phyloP scores from a whole-genome alignment of 2,888 invertebrate genomes.

The Lepas anatifera region DNA sequence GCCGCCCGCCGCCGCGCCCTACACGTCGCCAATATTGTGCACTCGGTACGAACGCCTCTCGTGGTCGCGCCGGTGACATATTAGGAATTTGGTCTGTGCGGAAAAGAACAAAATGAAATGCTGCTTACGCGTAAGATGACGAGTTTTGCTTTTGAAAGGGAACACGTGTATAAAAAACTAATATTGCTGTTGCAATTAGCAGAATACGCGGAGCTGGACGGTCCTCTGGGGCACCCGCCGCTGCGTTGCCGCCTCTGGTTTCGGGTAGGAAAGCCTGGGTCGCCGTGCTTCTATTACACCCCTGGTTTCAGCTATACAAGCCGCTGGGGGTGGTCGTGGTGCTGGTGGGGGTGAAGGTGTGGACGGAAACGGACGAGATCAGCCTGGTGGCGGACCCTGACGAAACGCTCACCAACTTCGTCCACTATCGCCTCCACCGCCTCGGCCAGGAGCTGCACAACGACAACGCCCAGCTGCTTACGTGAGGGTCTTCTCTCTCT shows the following conservation, averaged over 20 bases:
- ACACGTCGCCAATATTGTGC: constrained; percentile 89
- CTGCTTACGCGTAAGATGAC: no score
- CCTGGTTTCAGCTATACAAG: constrained; percentile 61
- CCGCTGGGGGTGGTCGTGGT: constrained; percentile 93
- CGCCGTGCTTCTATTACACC: no score
- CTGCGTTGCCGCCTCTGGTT: no score
- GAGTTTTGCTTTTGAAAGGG: no score
- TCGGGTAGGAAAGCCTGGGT: no score
- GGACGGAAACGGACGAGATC: constrained; percentile 81
- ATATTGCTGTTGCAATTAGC: no score
- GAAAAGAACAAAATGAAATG: no score
- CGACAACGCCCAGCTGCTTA: constrained; percentile 91
- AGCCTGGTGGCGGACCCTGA: constrained; percentile 69
- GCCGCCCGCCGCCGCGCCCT: constrained; percentile 73
- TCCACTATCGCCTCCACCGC: constrained; percentile 68
- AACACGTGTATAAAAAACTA: no score
- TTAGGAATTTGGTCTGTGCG: no score
- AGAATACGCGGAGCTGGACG: no score
- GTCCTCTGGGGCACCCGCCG: not conserved
- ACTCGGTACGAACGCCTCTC: constrained; percentile 87
- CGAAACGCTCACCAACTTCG: constrained; percentile 75
- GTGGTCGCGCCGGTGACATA: no score
- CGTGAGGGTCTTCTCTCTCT: constrained; percentile 51
- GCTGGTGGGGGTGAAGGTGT: constrained; percentile 91
- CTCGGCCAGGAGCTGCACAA: constrained; percentile 76